Percentiles rank a stretch among this genome's conserved stretches.
Conservation (phyloP, 2,888 invertebrate genomes). For the Archips xylosteana region DNA sequence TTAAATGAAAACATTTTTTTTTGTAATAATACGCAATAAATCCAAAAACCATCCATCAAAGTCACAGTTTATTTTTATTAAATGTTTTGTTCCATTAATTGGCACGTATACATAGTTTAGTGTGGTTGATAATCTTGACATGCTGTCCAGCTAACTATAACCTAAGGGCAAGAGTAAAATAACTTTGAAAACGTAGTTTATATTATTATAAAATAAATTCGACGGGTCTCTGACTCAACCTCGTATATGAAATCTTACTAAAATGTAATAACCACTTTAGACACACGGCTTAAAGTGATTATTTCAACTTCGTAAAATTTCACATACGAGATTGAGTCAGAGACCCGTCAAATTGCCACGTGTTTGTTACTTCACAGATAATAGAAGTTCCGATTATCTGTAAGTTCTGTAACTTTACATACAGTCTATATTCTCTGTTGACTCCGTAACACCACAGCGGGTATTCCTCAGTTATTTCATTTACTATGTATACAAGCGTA, state of each 20-base stretch:
- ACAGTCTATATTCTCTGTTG: not conserved
- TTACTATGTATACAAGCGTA: slow-evolving; percentile 6
- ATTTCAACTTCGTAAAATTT: too few relatives aligned
- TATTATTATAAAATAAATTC: too few relatives aligned
- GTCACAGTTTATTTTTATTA: slow-evolving; percentile 15
- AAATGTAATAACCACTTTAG: too few relatives aligned
- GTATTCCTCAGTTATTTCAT: slow-evolving; percentile 19
- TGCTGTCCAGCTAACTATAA: slow-evolving; percentile 8
- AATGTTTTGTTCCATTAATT: not conserved
- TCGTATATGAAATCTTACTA: too few relatives aligned
- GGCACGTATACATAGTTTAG: not conserved
- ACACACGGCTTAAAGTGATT: too few relatives aligned
- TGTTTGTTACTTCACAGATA: too few relatives aligned
- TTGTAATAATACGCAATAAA: not conserved
- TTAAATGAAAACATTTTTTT: not conserved
- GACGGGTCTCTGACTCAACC: too few relatives aligned
- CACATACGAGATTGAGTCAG: too few relatives aligned
- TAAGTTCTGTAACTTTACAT: too few relatives aligned
- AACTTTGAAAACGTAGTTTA: too few relatives aligned
- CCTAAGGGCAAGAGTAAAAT: not conserved
- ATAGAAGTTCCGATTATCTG: too few relatives aligned
- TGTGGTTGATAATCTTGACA: slow-evolving; percentile 25
- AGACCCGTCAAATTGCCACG: too few relatives aligned
- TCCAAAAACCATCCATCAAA: slow-evolving; percentile 31
- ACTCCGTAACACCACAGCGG: not conserved